phyloP scores from a whole-genome alignment of 2,113 vertebrate genomes.

The Cathartes aura region DNA sequence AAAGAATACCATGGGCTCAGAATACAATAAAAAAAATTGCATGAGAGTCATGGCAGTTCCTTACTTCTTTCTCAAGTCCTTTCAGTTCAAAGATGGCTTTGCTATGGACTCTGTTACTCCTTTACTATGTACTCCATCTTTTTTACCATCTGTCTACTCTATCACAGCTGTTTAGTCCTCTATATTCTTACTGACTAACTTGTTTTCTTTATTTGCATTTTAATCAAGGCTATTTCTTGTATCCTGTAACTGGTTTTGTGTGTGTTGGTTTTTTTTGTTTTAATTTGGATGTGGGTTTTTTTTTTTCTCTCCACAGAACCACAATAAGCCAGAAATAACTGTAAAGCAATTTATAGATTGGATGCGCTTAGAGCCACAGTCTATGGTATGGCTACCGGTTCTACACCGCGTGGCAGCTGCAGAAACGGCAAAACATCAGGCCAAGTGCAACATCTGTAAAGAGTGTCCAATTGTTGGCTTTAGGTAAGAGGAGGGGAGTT shows the following conservation, averaged over 20 bases:
- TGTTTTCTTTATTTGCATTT: neutral
- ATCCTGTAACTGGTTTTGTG: neutral
- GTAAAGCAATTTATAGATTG: conserved; percentile 94
- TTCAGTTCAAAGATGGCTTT: neutral
- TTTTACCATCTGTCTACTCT: neutral
- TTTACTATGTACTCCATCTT: neutral
- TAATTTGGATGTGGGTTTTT: neutral
- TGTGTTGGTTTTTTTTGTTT: neutral
- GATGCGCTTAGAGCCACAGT: conserved; percentile 97
- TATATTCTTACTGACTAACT: neutral
- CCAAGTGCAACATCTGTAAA: conserved; percentile 99
- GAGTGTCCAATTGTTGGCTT: conserved; percentile 98
- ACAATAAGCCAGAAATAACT: conserved; percentile 93
- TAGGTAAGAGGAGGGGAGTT: conserved; percentile 78
- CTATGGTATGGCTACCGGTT: conserved; percentile 97
- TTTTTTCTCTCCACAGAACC: conserved; percentile 82
- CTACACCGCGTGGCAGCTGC: conserved; percentile 94
- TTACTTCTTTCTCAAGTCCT: neutral
- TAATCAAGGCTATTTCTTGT: neutral
- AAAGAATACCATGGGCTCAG: neutral
- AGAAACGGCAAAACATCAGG: conserved; percentile 97
- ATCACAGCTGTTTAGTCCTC: neutral
- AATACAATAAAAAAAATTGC: neutral
- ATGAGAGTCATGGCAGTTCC: neutral
- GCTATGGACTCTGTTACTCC: neutral